Base-by-base conservation (phyloP, 1,140 invertebrate species). In the Caenorhabditis briggsae region DNA sequence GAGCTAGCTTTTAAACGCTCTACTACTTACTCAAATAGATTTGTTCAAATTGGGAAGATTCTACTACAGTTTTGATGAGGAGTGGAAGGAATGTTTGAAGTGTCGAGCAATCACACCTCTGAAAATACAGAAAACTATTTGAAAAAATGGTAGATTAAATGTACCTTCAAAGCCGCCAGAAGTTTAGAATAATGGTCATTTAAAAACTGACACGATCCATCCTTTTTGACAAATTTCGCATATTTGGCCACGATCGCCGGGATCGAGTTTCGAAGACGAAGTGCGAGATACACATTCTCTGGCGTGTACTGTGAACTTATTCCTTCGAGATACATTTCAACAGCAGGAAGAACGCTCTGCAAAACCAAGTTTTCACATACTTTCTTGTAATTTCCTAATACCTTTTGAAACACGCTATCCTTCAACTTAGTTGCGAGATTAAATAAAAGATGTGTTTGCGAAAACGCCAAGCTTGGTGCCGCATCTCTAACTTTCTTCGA, bases 241-340 rank as follows among this genome's bases (percentile, higher is more conserved):
- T 78, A 78, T 50, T 78, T 78, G 20, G 70, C 43, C 1, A 78
- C 70, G 5, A 23, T n/a, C 1, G n/a, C 8, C 12, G 70, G 50
- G 50, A 53, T 46, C n/a, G 70, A 78, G 23, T 11, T 20, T 12
- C 70, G 70, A 14, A 78, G 70, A 23, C 70, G 46, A n/a, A 78
- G n/a, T 23, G 70, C 70, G 0, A 78, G 46, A 23, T 78, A 78
- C 14, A 78, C 11, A 78, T 78, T 78, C 41, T 78, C 70, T 18
- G 70, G 70, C 20, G 70, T 78, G 70, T 20, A 78, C 46, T 78
- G 70, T 9, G 70, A 78, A 23, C 12, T 53, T 6, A 78, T 6
- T 2, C 70, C 70, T 78, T 78, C 70, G 46, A 78, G 23, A 78
- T 78, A 50, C 70, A 78, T 78, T 78, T 78, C 70, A 50, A 78